A percentile compares a stretch with the other conserved stretches of the same genome.
phyloP scores from a whole-genome alignment of 2,113 vertebrate genomes.

The Dicrurus megarhynchus region DNA sequence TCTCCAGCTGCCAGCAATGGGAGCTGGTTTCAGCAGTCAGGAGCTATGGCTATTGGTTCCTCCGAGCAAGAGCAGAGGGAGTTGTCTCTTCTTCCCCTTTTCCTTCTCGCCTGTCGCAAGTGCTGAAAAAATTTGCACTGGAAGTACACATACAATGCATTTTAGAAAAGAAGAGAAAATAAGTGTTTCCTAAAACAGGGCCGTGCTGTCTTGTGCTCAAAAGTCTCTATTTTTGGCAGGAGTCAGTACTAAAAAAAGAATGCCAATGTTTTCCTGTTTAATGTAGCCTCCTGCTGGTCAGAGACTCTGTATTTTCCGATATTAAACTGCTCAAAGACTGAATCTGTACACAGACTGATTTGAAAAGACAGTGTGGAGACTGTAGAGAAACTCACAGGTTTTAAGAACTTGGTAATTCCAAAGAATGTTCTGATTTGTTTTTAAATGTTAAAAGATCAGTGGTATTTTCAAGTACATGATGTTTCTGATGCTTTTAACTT shows the following conservation, averaged over 20 bases:
- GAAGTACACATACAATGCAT: slow-evolving; percentile 48
- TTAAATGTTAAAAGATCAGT: slow-evolving; percentile 65
- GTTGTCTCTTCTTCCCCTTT: neutral
- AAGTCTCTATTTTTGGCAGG: slow-evolving; percentile 72
- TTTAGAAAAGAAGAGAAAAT: neutral
- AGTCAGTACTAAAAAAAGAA: slow-evolving; percentile 53
- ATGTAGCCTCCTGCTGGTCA: slow-evolving; percentile 69
- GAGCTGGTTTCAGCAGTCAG: slow-evolving; percentile 30
- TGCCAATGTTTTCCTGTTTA: slow-evolving; percentile 54
- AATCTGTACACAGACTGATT: slow-evolving; percentile 31
- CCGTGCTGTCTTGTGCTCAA: slow-evolving; percentile 51
- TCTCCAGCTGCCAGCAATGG: slow-evolving; percentile 30
- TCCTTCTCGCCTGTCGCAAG: slow-evolving; percentile 36
- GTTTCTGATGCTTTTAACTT: slow-evolving; percentile 78
- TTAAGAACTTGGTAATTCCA: slow-evolving; percentile 78
- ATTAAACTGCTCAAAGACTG: slow-evolving; percentile 61
- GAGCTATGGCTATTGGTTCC: slow-evolving; percentile 53
- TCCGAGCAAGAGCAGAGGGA: slow-evolving; percentile 40
- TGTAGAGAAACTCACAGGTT: slow-evolving; percentile 69
- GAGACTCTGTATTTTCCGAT: slow-evolving; percentile 51
- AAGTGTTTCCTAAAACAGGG: slow-evolving; percentile 55
- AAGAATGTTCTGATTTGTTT: slow-evolving; percentile 83
- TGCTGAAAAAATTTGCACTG: slow-evolving; percentile 59
- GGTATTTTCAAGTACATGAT: slow-evolving; percentile 74
- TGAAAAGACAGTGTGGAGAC: slow-evolving; percentile 62